Percentiles rank a stretch among this genome's conserved stretches.
phyloP scores from a whole-genome alignment of 1,140 invertebrate species.

The Aphis craccivora region DNA sequence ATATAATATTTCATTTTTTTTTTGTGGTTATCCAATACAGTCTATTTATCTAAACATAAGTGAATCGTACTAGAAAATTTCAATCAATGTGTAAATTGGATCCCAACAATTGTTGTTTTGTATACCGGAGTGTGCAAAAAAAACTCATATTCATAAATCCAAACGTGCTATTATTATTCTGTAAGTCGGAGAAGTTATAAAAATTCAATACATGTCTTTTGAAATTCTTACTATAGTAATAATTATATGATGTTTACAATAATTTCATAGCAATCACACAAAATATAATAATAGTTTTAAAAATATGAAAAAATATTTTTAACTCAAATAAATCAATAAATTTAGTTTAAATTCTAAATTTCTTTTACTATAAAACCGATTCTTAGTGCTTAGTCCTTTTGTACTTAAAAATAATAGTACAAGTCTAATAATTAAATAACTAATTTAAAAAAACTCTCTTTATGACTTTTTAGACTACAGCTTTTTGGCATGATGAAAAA shows the following conservation, averaged over 20 bases:
- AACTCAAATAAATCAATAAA: neutral
- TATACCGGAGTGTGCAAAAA: neutral
- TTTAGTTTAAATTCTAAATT: neutral
- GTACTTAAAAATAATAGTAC: neutral
- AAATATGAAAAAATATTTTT: neutral
- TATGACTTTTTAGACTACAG: neutral
- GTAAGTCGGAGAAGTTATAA: neutral
- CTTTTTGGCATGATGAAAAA: neutral
- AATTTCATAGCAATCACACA: neutral
- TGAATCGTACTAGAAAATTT: neutral
- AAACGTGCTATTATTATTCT: neutral
- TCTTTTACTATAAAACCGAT: neutral
- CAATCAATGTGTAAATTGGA: neutral
- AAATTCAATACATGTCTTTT: neutral
- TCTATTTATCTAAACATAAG: neutral
- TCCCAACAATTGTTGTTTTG: neutral
- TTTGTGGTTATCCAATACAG: neutral
- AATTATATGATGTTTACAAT: neutral
- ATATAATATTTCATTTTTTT: neutral
- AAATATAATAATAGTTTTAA: no score
- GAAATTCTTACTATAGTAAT: neutral
- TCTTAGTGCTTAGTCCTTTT: neutral
- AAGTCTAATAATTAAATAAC: no score
- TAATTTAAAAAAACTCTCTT: no score
- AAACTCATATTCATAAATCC: neutral